Percentiles rank a stretch among this genome's conserved stretches.
These are phyloP conservation scores for Nymphicus hollandicus DNA, from an alignment of 2,113 vertebrate species.

Conservation along the genomic window DNA sequence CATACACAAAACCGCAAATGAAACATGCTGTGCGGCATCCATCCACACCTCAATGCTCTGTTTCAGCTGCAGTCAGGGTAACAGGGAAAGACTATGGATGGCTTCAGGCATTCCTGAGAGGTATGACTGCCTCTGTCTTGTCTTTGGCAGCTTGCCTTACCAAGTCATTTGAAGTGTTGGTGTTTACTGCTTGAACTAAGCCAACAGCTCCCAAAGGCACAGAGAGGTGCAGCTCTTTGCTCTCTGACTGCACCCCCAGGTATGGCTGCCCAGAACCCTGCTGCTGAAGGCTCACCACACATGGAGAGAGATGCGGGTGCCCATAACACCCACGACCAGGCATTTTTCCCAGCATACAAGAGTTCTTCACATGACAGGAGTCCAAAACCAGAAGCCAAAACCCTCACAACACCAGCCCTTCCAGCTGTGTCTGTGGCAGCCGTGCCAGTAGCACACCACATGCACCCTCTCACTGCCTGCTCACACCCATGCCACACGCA, in stretches of 20 bases:
- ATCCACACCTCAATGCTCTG: fast-evolving
- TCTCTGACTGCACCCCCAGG: fast-evolving
- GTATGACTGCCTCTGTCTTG: background rate
- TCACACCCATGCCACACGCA: fast-evolving
- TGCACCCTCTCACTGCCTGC: background rate
- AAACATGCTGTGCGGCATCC: fast-evolving
- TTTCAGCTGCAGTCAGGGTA: fast-evolving
- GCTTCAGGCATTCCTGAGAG: background rate
- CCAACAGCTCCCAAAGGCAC: background rate
- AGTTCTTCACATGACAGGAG: fast-evolving
- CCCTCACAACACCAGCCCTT: fast-evolving
- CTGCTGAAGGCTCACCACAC: background rate
- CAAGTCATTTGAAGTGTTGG: background rate
- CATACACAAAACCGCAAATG: fast-evolving
- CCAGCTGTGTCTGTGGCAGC: fast-evolving
- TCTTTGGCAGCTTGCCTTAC: background rate
- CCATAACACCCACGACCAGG: fast-evolving
- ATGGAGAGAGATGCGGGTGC: fast-evolving
- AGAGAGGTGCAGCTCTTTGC: fast-evolving
- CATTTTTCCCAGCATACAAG: fast-evolving
- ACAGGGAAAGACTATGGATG: fast-evolving
- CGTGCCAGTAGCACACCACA: background rate
- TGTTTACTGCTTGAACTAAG: fast-evolving
- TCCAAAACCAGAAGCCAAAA: fast-evolving
- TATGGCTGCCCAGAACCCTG: no score